Conservation (phyloP, 1,140 invertebrate species). For the Tetragnatha versicolor region DNA sequence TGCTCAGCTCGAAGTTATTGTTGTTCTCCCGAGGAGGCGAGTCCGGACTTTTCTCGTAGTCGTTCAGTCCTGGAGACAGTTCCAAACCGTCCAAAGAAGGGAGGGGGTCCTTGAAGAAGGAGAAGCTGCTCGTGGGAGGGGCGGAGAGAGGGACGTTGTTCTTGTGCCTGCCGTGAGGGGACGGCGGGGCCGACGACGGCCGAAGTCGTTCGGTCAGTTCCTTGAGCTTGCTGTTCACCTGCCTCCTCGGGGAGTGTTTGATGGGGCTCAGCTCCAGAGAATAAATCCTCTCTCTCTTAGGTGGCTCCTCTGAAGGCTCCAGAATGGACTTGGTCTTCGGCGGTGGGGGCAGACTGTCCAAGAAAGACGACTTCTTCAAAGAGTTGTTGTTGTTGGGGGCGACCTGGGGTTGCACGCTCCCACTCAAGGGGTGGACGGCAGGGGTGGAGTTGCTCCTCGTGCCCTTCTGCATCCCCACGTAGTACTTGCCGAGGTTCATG, state of each 20-base stretch:
- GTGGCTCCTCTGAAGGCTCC: neutral
- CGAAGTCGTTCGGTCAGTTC: slow-evolving; percentile 43
- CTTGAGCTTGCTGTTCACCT: slow-evolving; percentile 28
- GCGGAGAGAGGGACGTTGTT: slow-evolving; percentile 9
- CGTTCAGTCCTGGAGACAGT: no score
- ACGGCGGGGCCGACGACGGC: slow-evolving; percentile 26
- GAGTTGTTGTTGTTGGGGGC: neutral
- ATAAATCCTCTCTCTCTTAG: neutral
- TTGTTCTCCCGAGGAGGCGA: no score
- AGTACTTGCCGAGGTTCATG: slow-evolving; percentile 37
- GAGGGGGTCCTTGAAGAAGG: slow-evolving; percentile 39
- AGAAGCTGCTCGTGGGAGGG: slow-evolving; percentile 29
- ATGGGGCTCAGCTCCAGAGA: slow-evolving; percentile 31
- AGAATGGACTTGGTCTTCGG: slow-evolving; percentile 27
- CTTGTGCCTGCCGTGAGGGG: slow-evolving; percentile 24
- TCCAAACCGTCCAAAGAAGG: no score
- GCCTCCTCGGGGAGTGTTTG: neutral
- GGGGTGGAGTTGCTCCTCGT: neutral
- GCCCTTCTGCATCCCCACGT: neutral
- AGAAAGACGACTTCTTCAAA: slow-evolving; percentile 9
- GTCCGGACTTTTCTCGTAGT: no score
- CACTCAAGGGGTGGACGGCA: neutral
- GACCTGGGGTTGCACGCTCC: slow-evolving; percentile 28
- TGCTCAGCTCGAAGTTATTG: no score
- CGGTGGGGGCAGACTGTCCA: slow-evolving; percentile 24